Base-by-base conservation (phyloP, 2,113 vertebrate genomes). In the Microcebus lehilahytsara region DNA sequence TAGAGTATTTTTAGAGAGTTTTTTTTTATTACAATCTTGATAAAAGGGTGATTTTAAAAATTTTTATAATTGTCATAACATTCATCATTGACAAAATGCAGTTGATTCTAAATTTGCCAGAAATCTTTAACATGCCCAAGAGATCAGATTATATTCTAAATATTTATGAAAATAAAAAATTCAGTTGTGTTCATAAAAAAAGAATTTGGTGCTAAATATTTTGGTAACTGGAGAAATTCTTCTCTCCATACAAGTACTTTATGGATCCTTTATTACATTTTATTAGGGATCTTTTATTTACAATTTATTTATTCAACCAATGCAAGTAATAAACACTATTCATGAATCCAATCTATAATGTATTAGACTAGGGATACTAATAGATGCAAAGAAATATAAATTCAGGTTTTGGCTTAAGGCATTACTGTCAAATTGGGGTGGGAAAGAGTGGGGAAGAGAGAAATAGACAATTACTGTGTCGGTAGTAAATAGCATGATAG, bases 61-160 rank as follows among this genome's bases (percentile, higher is more conserved):
- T 79, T 89, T 67, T 85, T 64, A n/a, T 56, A 90, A 62, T 66
- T 92, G 53, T 92, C 85, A 46, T 58, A 89, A 69, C 88, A 83
- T 49, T 96, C 84, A 94, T 92, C 71, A 46, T 69, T 88, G 81
- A 77, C 77, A 96, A 93, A 95, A 89, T 60, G 34, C 51, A 95
- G 60, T 87, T 92, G 87, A 42, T 85, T 93, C 34, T 87, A 85
- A 97, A 51, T 89, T 97, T 92, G 34, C 81, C 71, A 77, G 66
- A 51, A 93, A 60, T 77, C 92, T 66, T 86, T 78, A 98, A 64
- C 72, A 80, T 67, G 79, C 62, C 95, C 40, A 86, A 80, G 79
- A 92, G 72, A 96, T 93, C 51, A 93, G 77, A 85, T 51, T 46
- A 67, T 80, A 40, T 78, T 95, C 42, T 96, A 88, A 95, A 85